Conservation (phyloP, 2,113 vertebrate genomes). For the Urocolius indicus region DNA sequence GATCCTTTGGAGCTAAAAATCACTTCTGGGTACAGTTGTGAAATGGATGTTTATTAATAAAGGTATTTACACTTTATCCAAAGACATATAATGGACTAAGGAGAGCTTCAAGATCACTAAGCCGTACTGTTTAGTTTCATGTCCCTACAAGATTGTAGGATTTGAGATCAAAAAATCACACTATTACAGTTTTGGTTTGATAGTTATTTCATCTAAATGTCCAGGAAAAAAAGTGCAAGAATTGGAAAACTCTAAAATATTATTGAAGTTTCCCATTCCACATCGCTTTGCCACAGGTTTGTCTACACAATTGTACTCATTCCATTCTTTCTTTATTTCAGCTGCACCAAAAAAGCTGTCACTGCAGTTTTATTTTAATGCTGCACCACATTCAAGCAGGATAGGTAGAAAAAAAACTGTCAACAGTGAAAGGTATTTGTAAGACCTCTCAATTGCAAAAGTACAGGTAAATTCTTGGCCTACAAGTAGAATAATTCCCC, state of each 20-base stretch:
- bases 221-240: not conserved
- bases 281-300: not conserved
- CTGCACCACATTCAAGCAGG: not conserved
- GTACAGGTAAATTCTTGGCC: not conserved
- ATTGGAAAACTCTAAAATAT: not conserved
- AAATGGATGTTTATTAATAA: not conserved
- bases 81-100: not conserved
- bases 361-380: not conserved
- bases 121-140: not conserved
- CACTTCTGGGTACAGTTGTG: not conserved
- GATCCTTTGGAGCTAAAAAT: not conserved
- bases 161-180: not conserved
- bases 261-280: not conserved
- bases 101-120: not conserved
- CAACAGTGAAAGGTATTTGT: not conserved
- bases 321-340: not conserved
- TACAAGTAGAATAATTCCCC: not conserved
- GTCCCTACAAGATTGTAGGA: not conserved
- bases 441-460: not conserved
- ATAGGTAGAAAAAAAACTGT: not conserved
- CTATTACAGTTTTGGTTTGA: not conserved
- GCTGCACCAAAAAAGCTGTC: not conserved
- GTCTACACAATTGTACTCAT: not conserved
- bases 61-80: not conserved
- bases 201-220: not conserved